These are phyloP conservation scores for Hesperia comma DNA, from an alignment of 2,888 invertebrate genomes.

Conservation along the genomic window DNA sequence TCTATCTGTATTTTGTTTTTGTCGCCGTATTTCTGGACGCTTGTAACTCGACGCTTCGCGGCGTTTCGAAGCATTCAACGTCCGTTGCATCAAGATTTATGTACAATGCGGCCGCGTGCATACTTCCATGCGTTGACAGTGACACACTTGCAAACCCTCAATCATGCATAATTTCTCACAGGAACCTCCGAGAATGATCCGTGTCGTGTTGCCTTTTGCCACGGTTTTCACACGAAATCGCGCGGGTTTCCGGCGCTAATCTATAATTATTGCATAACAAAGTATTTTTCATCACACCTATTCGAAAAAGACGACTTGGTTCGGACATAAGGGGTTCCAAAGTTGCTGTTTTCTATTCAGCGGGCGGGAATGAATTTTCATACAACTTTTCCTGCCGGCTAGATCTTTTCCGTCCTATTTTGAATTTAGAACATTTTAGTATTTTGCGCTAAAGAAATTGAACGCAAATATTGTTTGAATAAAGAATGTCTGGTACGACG, in stretches of 20 bases:
- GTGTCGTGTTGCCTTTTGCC: not conserved
- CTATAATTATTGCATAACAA: not conserved
- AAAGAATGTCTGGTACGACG: too few species aligned
- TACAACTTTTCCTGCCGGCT: too few species aligned
- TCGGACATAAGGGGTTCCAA: too few species aligned
- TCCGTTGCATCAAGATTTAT: conserved; percentile 33
- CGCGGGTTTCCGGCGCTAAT: not conserved
- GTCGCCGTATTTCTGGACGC: not conserved
- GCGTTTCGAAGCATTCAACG: conserved; percentile 22
- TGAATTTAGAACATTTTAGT: too few species aligned
- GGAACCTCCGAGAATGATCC: conserved; percentile 9
- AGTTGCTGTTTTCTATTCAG: too few species aligned
- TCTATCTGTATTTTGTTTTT: too few species aligned
- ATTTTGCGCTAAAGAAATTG: too few species aligned
- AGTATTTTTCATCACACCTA: too few species aligned
- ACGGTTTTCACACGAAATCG: not conserved
- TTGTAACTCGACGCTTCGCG: conserved; percentile 10
- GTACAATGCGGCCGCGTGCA: conserved; percentile 27
- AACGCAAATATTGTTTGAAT: too few species aligned
- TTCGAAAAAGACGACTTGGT: too few species aligned
- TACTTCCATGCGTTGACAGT: conserved; percentile 33
- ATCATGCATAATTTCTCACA: conserved; percentile 30
- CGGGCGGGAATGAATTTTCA: too few species aligned
- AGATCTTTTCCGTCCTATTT: too few species aligned
- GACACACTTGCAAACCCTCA: conserved; percentile 33